These are phyloP conservation scores for Myxocyprinus asiaticus DNA, from an alignment of 2,113 vertebrate genomes.

Conservation along the genomic window DNA sequence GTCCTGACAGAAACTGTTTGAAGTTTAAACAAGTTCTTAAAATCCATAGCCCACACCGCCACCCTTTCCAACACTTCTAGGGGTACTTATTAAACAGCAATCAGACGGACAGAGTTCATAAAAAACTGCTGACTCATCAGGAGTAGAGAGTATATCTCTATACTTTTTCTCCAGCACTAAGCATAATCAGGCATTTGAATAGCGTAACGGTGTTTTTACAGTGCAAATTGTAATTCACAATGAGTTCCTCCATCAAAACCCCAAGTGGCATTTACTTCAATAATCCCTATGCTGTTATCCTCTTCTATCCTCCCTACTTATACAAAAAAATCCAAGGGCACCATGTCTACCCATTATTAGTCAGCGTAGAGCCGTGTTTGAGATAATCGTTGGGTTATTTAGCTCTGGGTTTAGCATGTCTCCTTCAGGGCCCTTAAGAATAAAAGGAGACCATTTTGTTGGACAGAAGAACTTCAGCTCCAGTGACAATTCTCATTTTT, in stretches of 20 bases:
- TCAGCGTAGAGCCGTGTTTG: neutral
- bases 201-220: neutral
- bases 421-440: neutral
- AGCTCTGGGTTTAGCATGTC: neutral
- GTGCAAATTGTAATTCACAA: neutral
- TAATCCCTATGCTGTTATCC: constrained; percentile 5
- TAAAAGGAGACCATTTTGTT: constrained; percentile 2
- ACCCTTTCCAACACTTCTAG: too few species aligned
- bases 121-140: too few species aligned
- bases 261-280: neutral
- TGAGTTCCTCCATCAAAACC: neutral
- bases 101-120: too few species aligned
- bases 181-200: neutral
- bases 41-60: too few species aligned
- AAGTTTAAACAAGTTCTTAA: too few species aligned
- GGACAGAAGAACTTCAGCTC: neutral
- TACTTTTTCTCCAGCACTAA: neutral
- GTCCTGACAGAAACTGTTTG: too few species aligned
- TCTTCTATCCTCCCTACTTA: neutral
- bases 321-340: constrained; percentile 9
- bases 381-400: constrained; percentile 9
- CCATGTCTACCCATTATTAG: neutral
- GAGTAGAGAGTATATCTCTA: too few species aligned
- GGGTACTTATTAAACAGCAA: too few species aligned
- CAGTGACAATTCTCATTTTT: constrained; percentile 23